Evolutionary conservation across 2,113 vertebrate species (phyloP), one percentile per base, ranked within the genome.

Genomic region (Anarrhichthys ocellatus): DNA sequence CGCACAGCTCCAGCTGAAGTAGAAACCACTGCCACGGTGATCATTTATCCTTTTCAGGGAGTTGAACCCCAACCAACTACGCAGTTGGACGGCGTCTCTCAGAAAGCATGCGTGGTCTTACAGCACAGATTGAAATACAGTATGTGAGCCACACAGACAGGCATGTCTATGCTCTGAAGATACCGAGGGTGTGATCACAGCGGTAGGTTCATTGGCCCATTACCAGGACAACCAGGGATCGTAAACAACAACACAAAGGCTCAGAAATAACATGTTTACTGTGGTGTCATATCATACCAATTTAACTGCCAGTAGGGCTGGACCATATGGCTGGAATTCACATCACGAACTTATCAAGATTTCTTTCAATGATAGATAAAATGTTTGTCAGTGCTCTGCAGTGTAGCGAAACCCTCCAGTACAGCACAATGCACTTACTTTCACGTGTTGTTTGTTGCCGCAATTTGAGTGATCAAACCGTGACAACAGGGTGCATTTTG

Each of bases 201-300:
- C 81, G 73, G 84, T 85, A 67, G 88, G 83, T 86, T 87, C 59
- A 36, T 73, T 87, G 86, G 84, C 61, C n/a, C 40, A 9, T 66
- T 76, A 82, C 85, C 89, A 86, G 83, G 32, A 82, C 73, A 74
- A 73, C 15, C 52, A 54, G 50, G 73, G 82, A 70, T 63, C 78
- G 84, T 85, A 81, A 86, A 89, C 73, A 87, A 85, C 83, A 87
- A 75, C 75, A 86, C 50, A 64, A 76, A 78, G 29, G 44, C 58
- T 76, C 61, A 73, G 17, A 75, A 82, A 80, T 61, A 88, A 80
- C 81, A 78, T 87, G 84, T 86, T 85, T 80, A 78, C 76, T 58
- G 40, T 78, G 79, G 66, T 76, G 75, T 78, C 67, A 67, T 61
- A 76, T 76, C 68, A 80, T 70, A 71, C 29, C 24, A 11, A 34